Percentiles rank a stretch among this genome's conserved stretches.
Conservation (phyloP, 2,888 invertebrate genomes). For the Entomobrya multifasciata region DNA sequence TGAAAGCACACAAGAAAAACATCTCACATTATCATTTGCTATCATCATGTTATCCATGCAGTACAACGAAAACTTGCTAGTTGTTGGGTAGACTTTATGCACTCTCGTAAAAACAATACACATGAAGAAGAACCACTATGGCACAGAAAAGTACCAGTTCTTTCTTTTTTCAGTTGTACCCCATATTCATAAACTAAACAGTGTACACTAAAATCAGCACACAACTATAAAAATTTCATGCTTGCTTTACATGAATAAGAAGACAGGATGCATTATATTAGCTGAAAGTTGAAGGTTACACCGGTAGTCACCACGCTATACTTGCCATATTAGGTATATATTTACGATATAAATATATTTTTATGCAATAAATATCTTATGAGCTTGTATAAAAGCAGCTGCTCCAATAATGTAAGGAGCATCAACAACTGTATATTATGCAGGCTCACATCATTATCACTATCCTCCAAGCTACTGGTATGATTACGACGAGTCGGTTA, state of each 20-base stretch:
- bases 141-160: slow-evolving; percentile 1
- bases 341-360: slow-evolving; percentile 11
- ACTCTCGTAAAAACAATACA: slow-evolving; percentile 24
- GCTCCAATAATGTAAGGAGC: neutral
- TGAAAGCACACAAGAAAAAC: slow-evolving; percentile 8
- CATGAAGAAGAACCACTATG: slow-evolving; percentile 32
- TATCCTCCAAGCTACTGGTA: slow-evolving; percentile 49
- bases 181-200: too few species aligned
- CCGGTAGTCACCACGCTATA: slow-evolving; percentile 71
- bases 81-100: too few species aligned
- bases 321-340: slow-evolving; percentile 41
- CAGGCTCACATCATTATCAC: slow-evolving; percentile 35
- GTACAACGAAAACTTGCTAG: slow-evolving; percentile 9
- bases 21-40: slow-evolving; percentile 23
- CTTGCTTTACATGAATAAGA: slow-evolving; percentile 10
- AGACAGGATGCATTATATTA: slow-evolving; percentile 69
- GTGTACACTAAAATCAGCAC: slow-evolving; percentile 22
- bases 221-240: slow-evolving; percentile 42
- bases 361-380: neutral
- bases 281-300: slow-evolving; percentile 71
- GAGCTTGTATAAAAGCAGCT: slow-evolving; percentile 17
- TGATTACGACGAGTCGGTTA: slow-evolving; percentile 35
- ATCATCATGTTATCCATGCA: slow-evolving; percentile 48
- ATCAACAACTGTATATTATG: neutral
- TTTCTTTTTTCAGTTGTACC: neutral